These are phyloP conservation scores for Cecropterus lyciades DNA, from an alignment of 1,140 invertebrate species.

Conservation along the genomic window DNA sequence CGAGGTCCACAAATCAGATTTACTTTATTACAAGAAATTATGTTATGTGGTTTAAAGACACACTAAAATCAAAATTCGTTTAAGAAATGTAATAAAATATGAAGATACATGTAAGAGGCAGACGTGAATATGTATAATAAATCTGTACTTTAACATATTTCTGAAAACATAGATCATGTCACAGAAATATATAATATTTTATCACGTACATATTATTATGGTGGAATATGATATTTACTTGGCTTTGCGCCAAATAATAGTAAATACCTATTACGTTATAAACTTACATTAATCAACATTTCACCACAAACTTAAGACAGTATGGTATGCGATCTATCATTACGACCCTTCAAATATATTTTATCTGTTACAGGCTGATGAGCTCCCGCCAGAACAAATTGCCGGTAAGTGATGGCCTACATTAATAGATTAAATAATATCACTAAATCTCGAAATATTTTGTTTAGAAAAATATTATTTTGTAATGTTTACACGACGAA, in stretches of 20 bases:
- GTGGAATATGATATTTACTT: conserved; percentile 7
- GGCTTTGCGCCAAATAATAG: conserved; percentile 16
- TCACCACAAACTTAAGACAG: conserved; percentile 11
- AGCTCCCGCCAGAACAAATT: conserved; percentile 83
- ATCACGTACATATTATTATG: conserved; percentile 2
- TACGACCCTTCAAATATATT: conserved; percentile 32
- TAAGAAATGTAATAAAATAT: too few species aligned
- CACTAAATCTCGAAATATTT: conserved; percentile 33
- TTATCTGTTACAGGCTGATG: conserved; percentile 77
- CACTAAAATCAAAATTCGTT: too few species aligned
- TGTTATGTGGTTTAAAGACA: too few species aligned
- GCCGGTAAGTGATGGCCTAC: conserved; percentile 69
- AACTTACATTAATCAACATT: conserved; percentile 26
- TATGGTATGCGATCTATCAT: conserved; percentile 2
- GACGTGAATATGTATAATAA: too few species aligned
- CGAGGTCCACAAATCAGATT: too few species aligned
- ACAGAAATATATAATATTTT: conserved; percentile 4
- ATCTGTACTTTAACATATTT: conserved; percentile 15
- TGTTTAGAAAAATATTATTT: conserved; percentile 43
- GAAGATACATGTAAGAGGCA: too few species aligned
- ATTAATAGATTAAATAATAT: conserved; percentile 37
- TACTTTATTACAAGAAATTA: too few species aligned
- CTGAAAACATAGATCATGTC: conserved; percentile 10
- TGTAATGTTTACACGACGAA: conserved; percentile 58
- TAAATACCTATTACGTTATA: conserved; percentile 8